phyloP scores from a whole-genome alignment of 2,113 vertebrate genomes.

The Pituophis catenifer region DNA sequence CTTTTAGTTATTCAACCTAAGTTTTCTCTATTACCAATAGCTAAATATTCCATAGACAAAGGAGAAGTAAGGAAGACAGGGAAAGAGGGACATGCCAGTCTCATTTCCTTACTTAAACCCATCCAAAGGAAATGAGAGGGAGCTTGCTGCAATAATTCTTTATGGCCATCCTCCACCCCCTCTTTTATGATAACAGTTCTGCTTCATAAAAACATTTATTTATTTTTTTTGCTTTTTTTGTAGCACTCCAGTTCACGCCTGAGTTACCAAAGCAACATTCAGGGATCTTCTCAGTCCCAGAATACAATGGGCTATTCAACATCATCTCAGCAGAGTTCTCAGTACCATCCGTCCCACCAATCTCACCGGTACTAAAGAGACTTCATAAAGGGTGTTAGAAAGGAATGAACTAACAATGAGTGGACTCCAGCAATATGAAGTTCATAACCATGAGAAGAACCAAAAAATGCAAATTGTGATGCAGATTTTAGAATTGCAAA shows the following conservation, averaged over 20 bases:
- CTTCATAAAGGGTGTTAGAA: slow-evolving; percentile 35
- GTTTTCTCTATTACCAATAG: neutral
- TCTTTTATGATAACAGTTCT: neutral
- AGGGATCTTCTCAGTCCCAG: slow-evolving; percentile 94
- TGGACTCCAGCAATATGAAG: slow-evolving; percentile 74
- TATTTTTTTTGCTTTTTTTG: slow-evolving; percentile 7
- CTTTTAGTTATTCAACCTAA: neutral
- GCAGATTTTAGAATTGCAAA: slow-evolving; percentile 56
- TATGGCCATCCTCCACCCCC: neutral
- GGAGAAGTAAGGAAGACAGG: neutral
- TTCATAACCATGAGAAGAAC: slow-evolving; percentile 71
- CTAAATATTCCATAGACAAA: neutral
- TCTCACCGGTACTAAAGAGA: slow-evolving; percentile 89
- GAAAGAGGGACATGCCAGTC: neutral
- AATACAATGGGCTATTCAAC: slow-evolving; percentile 92
- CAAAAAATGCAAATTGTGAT: slow-evolving; percentile 71
- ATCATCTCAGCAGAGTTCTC: slow-evolving; percentile 91
- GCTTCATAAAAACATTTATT: slow-evolving; percentile 1
- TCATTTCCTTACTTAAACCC: neutral
- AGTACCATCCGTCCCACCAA: slow-evolving; percentile 89
- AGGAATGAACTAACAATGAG: slow-evolving; percentile 59
- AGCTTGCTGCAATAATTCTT: neutral
- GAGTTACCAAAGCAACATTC: slow-evolving; percentile 97
- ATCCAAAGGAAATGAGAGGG: neutral
- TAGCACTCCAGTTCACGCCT: slow-evolving; percentile 94